A percentile compares a stretch with the other conserved stretches of the same genome.
Evolutionary conservation across 2,888 invertebrate species (phyloP).

Genomic region (Microlaimidae sp.): DNA sequence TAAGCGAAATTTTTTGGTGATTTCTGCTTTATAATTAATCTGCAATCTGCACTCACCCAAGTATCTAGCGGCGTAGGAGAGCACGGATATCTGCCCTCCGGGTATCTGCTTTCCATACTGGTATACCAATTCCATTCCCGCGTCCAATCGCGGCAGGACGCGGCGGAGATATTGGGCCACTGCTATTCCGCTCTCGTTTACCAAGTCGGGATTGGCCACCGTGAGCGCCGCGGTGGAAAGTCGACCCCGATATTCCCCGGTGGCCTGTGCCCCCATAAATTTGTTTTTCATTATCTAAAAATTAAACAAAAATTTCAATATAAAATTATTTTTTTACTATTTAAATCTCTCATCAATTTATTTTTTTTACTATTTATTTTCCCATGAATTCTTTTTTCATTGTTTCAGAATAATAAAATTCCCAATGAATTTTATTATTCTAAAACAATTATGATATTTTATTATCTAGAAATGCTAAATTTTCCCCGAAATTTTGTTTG

Average conservation of each 20-base stretch:
- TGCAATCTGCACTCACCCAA: conserved; percentile 45
- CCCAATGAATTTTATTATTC: too few relatives aligned
- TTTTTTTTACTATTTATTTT: too few relatives aligned
- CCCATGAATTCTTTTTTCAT: too few relatives aligned
- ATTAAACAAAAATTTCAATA: not conserved
- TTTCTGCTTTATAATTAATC: too few relatives aligned
- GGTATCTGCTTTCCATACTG: conserved; percentile 68
- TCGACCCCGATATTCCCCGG: conserved; percentile 67
- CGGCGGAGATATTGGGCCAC: conserved; percentile 66
- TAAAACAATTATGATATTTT: too few relatives aligned
- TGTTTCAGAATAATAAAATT: too few relatives aligned
- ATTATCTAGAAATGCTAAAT: too few relatives aligned
- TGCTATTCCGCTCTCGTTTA: conserved; percentile 57
- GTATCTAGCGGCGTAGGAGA: conserved; percentile 68
- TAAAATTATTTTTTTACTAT: too few relatives aligned
- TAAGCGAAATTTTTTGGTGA: too few relatives aligned
- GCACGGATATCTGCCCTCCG: conserved; percentile 68
- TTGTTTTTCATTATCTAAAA: conserved; percentile 47
- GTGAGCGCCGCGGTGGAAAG: conserved; percentile 73
- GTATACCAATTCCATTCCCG: conserved; percentile 81
- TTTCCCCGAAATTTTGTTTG: too few relatives aligned
- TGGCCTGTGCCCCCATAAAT: conserved; percentile 58
- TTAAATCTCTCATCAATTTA: too few relatives aligned
- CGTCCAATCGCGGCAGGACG: conserved; percentile 58
- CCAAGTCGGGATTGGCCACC: conserved; percentile 72